These are phyloP conservation scores for Diarsia rubi DNA, from an alignment of 2,888 invertebrate genomes.

Conservation along the genomic window DNA sequence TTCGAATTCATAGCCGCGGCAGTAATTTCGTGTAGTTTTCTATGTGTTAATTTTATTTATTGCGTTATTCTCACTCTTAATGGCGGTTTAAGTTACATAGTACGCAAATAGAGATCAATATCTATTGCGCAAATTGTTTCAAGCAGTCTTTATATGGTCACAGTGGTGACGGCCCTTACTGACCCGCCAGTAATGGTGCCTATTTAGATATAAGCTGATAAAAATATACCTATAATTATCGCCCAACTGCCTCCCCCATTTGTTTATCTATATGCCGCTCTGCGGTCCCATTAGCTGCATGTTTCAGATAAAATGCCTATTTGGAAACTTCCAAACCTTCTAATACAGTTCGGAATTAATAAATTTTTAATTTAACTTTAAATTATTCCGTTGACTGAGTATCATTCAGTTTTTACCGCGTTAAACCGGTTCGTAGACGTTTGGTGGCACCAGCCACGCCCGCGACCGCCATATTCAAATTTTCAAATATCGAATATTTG, in stretches of 20 bases:
- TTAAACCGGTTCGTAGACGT: constrained; percentile 68
- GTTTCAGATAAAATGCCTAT: constrained; percentile 81
- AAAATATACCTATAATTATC: constrained; percentile 76
- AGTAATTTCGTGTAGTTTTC: constrained; percentile 11
- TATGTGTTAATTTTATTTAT: constrained; percentile 32
- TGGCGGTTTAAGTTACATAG: constrained; percentile 36
- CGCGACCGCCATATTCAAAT: constrained; percentile 70
- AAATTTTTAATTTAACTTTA: constrained; percentile 71
- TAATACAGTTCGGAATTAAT: constrained; percentile 67
- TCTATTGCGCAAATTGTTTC: constrained; percentile 30
- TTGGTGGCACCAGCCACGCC: constrained; percentile 62
- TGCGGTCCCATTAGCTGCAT: constrained; percentile 78
- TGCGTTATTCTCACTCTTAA: constrained; percentile 10
- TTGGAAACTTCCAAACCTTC: constrained; percentile 82
- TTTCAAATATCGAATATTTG: constrained; percentile 65
- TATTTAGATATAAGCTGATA: constrained; percentile 70
- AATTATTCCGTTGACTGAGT: constrained; percentile 58
- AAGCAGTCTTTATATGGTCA: constrained; percentile 35
- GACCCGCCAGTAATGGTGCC: constrained; percentile 38
- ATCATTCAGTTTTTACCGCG: constrained; percentile 67
- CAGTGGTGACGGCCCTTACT: constrained; percentile 29
- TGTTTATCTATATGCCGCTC: constrained; percentile 81
- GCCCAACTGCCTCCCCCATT: constrained; percentile 81
- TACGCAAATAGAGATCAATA: constrained; percentile 26
- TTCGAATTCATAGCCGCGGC: not conserved